A percentile compares a stretch with the other conserved stretches of the same genome.
phyloP scores from a whole-genome alignment of 2,113 vertebrate genomes.

The Phylloscopus whistleri region DNA sequence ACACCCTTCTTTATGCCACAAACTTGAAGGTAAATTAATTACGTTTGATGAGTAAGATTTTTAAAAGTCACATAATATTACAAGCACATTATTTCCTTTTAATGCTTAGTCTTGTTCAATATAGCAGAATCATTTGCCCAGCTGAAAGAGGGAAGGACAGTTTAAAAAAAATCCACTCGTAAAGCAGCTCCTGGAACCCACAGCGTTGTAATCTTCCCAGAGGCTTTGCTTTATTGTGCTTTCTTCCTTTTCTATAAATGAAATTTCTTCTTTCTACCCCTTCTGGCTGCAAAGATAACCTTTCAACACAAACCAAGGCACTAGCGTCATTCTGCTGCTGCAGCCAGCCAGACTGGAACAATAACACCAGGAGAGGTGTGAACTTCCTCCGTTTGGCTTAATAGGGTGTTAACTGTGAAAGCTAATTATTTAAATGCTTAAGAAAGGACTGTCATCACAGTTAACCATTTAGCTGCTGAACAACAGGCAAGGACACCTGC shows the following conservation, averaged over 20 bases:
- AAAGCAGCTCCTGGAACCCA: not conserved
- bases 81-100: not conserved
- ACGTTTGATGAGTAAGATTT: not conserved
- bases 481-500: not conserved
- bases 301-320: slow-evolving; percentile 45
- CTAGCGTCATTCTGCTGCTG: not conserved
- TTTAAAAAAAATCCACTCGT: not conserved
- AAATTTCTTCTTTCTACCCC: slow-evolving; percentile 25
- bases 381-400: slow-evolving; percentile 58
- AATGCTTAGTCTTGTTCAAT: not conserved
- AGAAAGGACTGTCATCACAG: not conserved
- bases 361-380: slow-evolving; percentile 45
- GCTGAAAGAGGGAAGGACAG: not conserved
- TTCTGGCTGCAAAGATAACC: slow-evolving; percentile 54
- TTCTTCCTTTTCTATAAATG: slow-evolving; percentile 41
- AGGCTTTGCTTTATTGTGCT: slow-evolving; percentile 38
- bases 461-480: slow-evolving; percentile 2
- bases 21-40: not conserved
- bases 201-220: slow-evolving; percentile 2
- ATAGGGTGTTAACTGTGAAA: slow-evolving; percentile 41
- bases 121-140: not conserved
- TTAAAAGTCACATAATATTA: not conserved
- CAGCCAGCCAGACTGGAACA: slow-evolving; percentile 47
- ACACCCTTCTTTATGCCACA: not conserved
- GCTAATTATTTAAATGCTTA: slow-evolving; percentile 34